Evolutionary conservation across 2,113 vertebrate species (phyloP).

Genomic region (Polypterus bichir): DNA sequence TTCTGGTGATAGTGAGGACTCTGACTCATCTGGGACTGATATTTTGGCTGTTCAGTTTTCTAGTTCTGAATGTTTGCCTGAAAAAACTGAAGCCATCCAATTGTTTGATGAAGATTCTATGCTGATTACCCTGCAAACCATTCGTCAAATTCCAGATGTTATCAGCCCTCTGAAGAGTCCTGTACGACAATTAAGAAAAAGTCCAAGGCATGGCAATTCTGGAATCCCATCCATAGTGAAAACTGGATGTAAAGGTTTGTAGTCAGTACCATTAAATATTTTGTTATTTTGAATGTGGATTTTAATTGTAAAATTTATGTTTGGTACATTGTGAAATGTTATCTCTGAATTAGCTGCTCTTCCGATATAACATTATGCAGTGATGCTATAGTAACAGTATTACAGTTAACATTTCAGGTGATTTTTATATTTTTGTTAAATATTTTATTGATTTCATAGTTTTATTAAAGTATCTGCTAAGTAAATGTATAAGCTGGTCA

Average conservation of each 20-base stretch:
- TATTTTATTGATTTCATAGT: too few relatives aligned
- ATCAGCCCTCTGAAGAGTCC: conserved; percentile 91
- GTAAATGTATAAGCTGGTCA: too few relatives aligned
- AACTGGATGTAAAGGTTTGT: conserved; percentile 68
- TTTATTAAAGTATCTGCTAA: too few relatives aligned
- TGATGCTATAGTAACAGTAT: too few relatives aligned
- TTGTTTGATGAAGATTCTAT: conserved; percentile 80
- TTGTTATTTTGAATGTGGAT: conserved; percentile 6
- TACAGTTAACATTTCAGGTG: too few relatives aligned
- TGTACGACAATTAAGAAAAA: conserved; percentile 53
- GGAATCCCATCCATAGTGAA: conserved; percentile 54
- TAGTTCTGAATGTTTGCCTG: conserved; percentile 22
- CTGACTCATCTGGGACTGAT: not conserved
- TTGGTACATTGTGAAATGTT: too few relatives aligned
- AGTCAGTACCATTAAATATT: not conserved
- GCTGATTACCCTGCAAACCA: conserved; percentile 68
- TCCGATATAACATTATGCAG: too few relatives aligned
- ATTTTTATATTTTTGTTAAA: too few relatives aligned
- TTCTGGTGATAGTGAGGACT: too few relatives aligned
- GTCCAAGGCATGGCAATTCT: conserved; percentile 41
- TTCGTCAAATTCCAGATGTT: conserved; percentile 71
- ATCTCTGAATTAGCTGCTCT: too few relatives aligned
- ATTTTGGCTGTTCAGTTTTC: conserved; percentile 19
- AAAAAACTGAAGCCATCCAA: not conserved
- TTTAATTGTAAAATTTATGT: too few relatives aligned